A percentile compares a stretch with the other conserved stretches of the same genome.
These are phyloP conservation scores for Cephus runcator DNA, from an alignment of 2,888 invertebrate genomes.

Conservation along the genomic window DNA sequence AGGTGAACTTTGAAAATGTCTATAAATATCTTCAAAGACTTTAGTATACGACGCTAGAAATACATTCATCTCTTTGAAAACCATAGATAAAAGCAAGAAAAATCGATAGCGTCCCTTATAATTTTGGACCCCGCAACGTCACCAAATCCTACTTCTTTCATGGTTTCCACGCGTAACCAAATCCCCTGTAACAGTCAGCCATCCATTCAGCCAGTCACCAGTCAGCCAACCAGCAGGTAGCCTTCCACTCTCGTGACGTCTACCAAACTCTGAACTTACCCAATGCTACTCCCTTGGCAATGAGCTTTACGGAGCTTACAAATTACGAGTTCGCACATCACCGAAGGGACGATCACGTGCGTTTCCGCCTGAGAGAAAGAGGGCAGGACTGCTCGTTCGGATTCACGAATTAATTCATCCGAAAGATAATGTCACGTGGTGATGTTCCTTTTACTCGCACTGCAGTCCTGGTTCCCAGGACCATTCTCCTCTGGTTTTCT, in stretches of 20 bases:
- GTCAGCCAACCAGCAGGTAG: background rate
- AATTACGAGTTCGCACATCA: slow-evolving; percentile 5
- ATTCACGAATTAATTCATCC: slow-evolving; percentile 20
- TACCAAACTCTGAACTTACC: background rate
- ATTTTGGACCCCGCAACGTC: background rate
- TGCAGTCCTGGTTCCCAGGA: background rate
- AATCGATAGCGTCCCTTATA: background rate
- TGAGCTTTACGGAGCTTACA: slow-evolving; percentile 3
- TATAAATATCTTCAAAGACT: slow-evolving; percentile 7
- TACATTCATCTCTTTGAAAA: background rate
- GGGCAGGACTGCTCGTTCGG: background rate
- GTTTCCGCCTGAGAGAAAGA: background rate
- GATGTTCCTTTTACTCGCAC: background rate
- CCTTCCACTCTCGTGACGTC: background rate
- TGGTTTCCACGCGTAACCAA: background rate
- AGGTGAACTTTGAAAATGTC: slow-evolving; percentile 10
- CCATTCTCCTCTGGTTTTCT: background rate
- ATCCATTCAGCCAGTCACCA: background rate
- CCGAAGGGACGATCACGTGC: background rate
- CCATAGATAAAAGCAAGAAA: background rate
- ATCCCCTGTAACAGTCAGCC: background rate
- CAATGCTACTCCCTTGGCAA: background rate
- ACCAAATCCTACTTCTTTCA: background rate
- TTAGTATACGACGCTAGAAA: background rate
- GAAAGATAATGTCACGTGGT: background rate